Evolutionary conservation across 1,140 invertebrate species (phyloP), one percentile per base, ranked within the genome.

Genomic region (Drosophila orena): DNA sequence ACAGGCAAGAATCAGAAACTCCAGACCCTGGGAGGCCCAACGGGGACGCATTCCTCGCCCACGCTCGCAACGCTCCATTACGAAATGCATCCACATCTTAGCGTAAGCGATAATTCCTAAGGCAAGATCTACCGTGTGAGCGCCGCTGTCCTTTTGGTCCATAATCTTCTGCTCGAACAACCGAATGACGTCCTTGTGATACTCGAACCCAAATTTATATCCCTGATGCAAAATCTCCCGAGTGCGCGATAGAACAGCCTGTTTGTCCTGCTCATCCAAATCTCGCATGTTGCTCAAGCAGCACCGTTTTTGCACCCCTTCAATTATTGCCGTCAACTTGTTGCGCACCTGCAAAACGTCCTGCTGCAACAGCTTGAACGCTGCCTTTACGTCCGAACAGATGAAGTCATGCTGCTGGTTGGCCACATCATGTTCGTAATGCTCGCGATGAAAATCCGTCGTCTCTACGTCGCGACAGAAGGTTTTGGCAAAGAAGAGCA

Each of bases 141-240:
- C 77, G 8, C 77, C 81, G n/a, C 76, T 83, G 42, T 86, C 84
- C 59, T 86, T 90, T 4, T 91, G 81, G 10, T 78, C 77, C 85
- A 92, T 92, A 2, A 92, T 88, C 14, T 84, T 79, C 55, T 91
- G 90, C 56, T 92, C 92, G 24, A 92, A 92, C 38, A 97, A 92
- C 17, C 95, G 94, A 46, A 95, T 95, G 52, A 97, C 94, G 91
- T 97, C 97, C 92, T 96, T 97, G 80, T 97, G 95, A 88, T 97
- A 97, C 94, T 97, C 97, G 92, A 98, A 98, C 2, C 96, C 97
- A 93, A 97, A 97, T 91, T 96, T 96, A 92, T 96, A 98, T 53
- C 96, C 96, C 86, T 97, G 97, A 92, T 97, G 95, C 42, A 98
- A 93, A 35, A 98, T 96, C 90, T 98, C 97, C 1, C 96, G 93